Evolutionary conservation across 2,113 vertebrate species (phyloP), one percentile per base, ranked within the genome.

Genomic region (Eublepharis macularius): DNA sequence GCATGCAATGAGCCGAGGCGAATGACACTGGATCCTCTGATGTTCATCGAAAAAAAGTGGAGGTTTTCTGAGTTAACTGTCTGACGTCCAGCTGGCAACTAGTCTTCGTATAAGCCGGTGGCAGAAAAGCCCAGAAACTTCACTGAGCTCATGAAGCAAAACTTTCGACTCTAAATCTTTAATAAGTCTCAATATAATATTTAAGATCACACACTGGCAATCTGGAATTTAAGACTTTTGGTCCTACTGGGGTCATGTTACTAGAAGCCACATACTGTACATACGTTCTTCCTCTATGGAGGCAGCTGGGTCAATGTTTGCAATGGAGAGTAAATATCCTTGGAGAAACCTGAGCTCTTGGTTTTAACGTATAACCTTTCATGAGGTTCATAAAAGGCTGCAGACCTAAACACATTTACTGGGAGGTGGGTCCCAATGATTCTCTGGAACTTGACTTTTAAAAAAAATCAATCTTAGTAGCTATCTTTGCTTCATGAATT

Each of bases 61-160:
- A 32, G 29, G 39, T 10, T 39, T n/a, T 76, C 68, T 6, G 19
- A 49, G 6, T 72, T 77, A 49, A 76, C 24, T 26, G 90, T 80
- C 2, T 16, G 39, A 47, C 34, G 78, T 81, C 49, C 70, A 77
- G 0, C 47, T 26, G 75, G 45, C 83, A 88, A 68, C 6, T 4
- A 68, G 69, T 70, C 57, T 39, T 78, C 51, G 57, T 87, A 65
- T 75, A 65, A 51, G 49, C 2, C 75, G 10, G 21, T 4, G 0
- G 39, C 86, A 83, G 85, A 63, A 49, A 36, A 81, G 2, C 12
- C n/a, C 24, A 79, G 41, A 3, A 6, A 72, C 36, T 14, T 41
- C n/a, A 43, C 63, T 36, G 43, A 47, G 74, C 79, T 87, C 87
- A 77, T 7, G 45, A 81, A 89, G 75, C 4, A 82, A 68, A 88